Conservation (phyloP, 2,113 vertebrate genomes). For the Clarias magur region DNA sequence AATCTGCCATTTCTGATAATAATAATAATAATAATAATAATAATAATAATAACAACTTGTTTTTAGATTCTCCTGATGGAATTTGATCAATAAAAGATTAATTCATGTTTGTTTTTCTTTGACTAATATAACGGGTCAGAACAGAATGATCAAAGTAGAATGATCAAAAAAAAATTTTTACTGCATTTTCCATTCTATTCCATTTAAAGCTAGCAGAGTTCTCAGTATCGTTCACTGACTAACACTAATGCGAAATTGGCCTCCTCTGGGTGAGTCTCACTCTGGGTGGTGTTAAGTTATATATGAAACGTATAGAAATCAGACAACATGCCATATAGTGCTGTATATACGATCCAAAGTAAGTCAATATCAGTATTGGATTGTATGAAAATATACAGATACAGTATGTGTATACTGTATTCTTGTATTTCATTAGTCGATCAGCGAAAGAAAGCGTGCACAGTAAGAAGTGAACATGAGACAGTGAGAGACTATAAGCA, state of each 20-base stretch:
- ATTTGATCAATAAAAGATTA: background rate
- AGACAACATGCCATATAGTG: background rate
- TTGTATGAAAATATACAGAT: background rate
- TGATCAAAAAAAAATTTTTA: background rate
- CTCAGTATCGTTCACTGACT: background rate
- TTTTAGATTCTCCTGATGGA: background rate
- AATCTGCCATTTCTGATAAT: background rate
- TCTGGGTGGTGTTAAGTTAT: no score
- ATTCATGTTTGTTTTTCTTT: background rate
- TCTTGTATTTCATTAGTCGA: background rate
- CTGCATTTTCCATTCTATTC: background rate
- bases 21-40: background rate
- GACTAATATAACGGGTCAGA: background rate
- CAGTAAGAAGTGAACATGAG: constrained; percentile 33
- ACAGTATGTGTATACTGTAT: background rate
- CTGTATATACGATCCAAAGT: background rate
- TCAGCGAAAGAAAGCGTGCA: constrained; percentile 17
- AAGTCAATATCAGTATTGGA: background rate
- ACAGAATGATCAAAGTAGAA: background rate
- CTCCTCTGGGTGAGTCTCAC: background rate
- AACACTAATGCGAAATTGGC: background rate
- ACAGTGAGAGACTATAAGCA: constrained; percentile 46
- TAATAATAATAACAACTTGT: background rate
- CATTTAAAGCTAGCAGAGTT: background rate
- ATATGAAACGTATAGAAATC: background rate